Percentiles rank a stretch among this genome's conserved stretches.
Evolutionary conservation across 2,888 invertebrate genomes (phyloP).

Genomic region (Sialis lutaria): DNA sequence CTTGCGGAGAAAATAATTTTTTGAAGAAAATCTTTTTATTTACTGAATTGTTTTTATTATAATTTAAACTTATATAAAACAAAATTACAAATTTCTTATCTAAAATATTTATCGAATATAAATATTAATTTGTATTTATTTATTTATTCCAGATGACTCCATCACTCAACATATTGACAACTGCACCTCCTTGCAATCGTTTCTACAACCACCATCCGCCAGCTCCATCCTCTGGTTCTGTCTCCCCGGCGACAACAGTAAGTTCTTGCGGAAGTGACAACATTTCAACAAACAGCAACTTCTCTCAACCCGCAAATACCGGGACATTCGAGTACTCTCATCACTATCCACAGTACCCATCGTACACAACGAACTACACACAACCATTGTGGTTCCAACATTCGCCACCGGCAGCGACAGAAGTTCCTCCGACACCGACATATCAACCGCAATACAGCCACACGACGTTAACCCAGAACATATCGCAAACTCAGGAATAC

Average conservation of each 20-base stretch:
- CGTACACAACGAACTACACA: background rate
- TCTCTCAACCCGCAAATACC: constrained; percentile 12
- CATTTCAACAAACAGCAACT: constrained; percentile 6
- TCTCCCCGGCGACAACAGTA: constrained; percentile 13
- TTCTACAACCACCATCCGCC: constrained; percentile 13
- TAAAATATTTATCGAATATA: background rate
- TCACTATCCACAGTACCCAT: constrained; percentile 17
- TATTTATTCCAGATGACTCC: constrained; percentile 19
- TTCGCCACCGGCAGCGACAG: constrained; percentile 23
- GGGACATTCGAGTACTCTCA: constrained; percentile 23
- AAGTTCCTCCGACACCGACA: constrained; percentile 33
- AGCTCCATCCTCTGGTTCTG: constrained; percentile 19
- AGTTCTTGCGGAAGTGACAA: constrained; percentile 23
- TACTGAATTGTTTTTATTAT: background rate
- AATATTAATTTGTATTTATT: constrained; percentile 4
- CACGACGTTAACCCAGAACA: constrained; percentile 25
- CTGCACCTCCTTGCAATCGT: constrained; percentile 13
- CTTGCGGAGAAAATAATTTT: background rate
- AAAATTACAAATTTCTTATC: background rate
- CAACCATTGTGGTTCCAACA: constrained; percentile 23
- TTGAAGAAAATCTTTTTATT: background rate
- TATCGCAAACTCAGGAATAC: constrained; percentile 27
- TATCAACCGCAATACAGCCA: constrained; percentile 26
- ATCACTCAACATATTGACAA: constrained; percentile 21
- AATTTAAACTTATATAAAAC: background rate